Base-by-base conservation (phyloP, 2,888 invertebrate genomes). In the Halocaridina rubra region DNA sequence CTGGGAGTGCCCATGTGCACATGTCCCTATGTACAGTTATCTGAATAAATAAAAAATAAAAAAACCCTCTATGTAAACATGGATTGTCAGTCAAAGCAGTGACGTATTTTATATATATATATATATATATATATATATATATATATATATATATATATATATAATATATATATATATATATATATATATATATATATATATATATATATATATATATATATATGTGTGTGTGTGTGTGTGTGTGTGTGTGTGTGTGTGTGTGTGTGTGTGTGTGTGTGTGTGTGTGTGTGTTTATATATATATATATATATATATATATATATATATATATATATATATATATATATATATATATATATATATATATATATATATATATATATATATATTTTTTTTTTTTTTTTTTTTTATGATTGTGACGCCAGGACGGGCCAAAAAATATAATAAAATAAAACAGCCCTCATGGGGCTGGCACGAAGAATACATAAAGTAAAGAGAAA, bases 111-210 rank as follows among this genome's bases (percentile, higher is more conserved):
- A n/a, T 24, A 39, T 27, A 19, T 27, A 61, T 61, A 61, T 61
- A 61, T 19, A 61, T 61, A 61, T 19, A 61, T 61, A 61, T 24
- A 1, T 69, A 4, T 39, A 69, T 5, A 7, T 8, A 69, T 69
- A 24, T 10, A 32, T 30, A 59, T n/a, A 39, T 24, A 16, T 19
- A 72, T 33, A 29, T 16, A 10, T 29, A 59, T n/a, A 61, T n/a
- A 76, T 29, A 2, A 16, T 29, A 10, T 33, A 33, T 71, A 32
- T 32, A 19, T 32, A 71, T 32, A 33, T 71, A 71, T 71, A 71
- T 32, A 71, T 33, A 71, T 32, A 33, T 71, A 71, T n/a, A 71
- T 71, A 71, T 71, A 33, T 32, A 71, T 71, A 71, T 71, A 71
- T 71, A 71, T 71, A 33, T 71, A 71, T 32, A 71, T 71, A 71